Evolutionary conservation across 2,888 invertebrate species (phyloP).

Genomic region (Mythimna ferrago): DNA sequence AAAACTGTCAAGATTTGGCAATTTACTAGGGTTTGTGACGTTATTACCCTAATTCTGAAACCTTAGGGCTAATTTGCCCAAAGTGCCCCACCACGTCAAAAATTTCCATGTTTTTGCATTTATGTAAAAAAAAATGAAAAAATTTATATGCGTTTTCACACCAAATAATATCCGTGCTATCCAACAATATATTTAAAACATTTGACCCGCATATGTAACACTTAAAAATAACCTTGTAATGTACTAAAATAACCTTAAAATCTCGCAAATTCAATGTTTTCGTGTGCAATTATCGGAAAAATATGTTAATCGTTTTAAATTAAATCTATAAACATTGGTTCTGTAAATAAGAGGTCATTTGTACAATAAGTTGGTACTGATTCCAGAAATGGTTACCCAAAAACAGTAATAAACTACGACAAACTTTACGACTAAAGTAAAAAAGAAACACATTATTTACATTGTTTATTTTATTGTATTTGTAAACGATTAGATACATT

Average conservation of each 20-base stretch:
- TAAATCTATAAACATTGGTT: slow-evolving; percentile 1
- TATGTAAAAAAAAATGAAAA: no score
- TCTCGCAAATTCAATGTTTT: slow-evolving; percentile 35
- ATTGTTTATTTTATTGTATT: no score
- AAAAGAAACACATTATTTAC: background rate
- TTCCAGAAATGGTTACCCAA: background rate
- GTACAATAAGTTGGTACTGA: background rate
- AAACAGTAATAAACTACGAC: background rate
- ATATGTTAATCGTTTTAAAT: slow-evolving; percentile 34
- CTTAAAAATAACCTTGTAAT: slow-evolving; percentile 46
- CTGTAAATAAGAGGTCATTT: slow-evolving; percentile 2
- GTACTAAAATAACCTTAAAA: slow-evolving; percentile 49
- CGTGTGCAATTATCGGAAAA: slow-evolving; percentile 47
- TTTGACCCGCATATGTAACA: slow-evolving; percentile 48
- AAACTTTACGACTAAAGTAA: background rate
- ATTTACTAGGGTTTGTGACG: no score
- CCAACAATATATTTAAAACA: slow-evolving; percentile 21
- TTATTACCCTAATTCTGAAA: no score
- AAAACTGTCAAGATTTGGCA: no score
- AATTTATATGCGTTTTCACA: background rate
- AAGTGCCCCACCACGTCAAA: background rate
- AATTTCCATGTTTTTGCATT: background rate
- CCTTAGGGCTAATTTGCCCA: background rate
- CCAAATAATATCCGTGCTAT: slow-evolving; percentile 34
- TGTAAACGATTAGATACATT: no score